Evolutionary conservation across 2,888 invertebrate species (phyloP), one percentile per base, ranked within the genome.

Genomic region (Stenurella melanura): DNA sequence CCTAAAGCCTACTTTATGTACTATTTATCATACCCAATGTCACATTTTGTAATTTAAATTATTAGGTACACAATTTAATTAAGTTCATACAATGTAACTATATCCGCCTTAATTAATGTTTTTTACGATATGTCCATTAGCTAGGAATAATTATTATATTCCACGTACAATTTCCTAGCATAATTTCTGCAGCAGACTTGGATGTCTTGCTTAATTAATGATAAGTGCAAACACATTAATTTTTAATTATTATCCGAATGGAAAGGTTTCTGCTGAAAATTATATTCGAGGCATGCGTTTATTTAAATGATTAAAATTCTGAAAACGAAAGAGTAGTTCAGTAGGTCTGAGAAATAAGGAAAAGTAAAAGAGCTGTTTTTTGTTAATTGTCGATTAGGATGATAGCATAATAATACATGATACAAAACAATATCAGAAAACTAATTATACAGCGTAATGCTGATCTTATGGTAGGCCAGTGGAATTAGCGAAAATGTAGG

Each of bases 71-170:
- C 15, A 50, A 50, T 50, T 50, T n/a, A 50, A n/a, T 50, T 50
- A 50, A 50, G 42, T 15, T 34, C 15, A 42, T n/a, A 50, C 50
- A 7, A 4, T 50, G n/a, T 50, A n/a, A n/a, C 15, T 50, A 50
- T n/a, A 50, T 50, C 50, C 50, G 50, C n/a, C 12, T 50, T 7
- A 50, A 50, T 50, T 50, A 50, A 15, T 15, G 15, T 15, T 50
- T 50, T 50, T 50, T 50, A n/a, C n/a, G n/a, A n/a, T 50, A 17
- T 5, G 1, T n/a, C 50, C n/a, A 50, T 6, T 50, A 50, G n/a
- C 50, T 50, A 50, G 42, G 42, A 15, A 50, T 42, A 42, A 50
- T 50, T 50, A 50, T 50, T 50, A n/a, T n/a, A 50, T 50, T 50
- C 6, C 1, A 15, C 4, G 3, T 50, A n/a, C n/a, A 15, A 50